A percentile compares a stretch with the other conserved stretches of the same genome.
phyloP scores from a whole-genome alignment of 1,140 invertebrate genomes.

The Whitmania pigra region DNA sequence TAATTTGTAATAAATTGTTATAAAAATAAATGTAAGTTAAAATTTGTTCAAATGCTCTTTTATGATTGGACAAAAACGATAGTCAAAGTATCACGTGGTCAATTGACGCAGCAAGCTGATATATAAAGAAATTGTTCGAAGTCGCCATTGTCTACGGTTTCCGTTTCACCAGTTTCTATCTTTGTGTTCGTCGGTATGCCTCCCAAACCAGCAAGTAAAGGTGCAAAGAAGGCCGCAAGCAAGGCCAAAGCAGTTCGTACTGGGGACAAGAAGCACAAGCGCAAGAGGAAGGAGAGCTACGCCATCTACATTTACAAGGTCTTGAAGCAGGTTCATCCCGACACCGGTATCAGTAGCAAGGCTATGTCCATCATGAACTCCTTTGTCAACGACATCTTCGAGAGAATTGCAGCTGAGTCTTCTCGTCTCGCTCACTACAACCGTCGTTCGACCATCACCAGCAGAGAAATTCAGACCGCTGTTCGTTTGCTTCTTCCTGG shows the following conservation, averaged over 20 bases:
- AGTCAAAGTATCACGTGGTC: too few relatives aligned
- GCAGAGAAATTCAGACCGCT: slow-evolving; percentile 52
- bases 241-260: slow-evolving; percentile 19
- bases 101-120: too few relatives aligned
- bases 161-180: too few relatives aligned
- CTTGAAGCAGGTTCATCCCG: slow-evolving; percentile 59
- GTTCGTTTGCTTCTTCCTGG: slow-evolving; percentile 51
- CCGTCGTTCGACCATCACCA: slow-evolving; percentile 45
- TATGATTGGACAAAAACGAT: too few relatives aligned
- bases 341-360: slow-evolving; percentile 52
- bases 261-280: slow-evolving; percentile 20
- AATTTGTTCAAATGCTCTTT: too few relatives aligned
- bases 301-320: slow-evolving; percentile 57
- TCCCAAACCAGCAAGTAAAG: slow-evolving; percentile 19
- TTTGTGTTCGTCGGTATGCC: slow-evolving; percentile 1
- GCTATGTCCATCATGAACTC: slow-evolving; percentile 40
- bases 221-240: slow-evolving; percentile 19
- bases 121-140: too few relatives aligned
- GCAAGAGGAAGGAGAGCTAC: slow-evolving; percentile 52
- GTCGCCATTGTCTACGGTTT: too few relatives aligned
- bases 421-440: slow-evolving; percentile 40
- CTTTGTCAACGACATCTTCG: slow-evolving; percentile 44
- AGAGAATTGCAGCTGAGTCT: slow-evolving; percentile 40
- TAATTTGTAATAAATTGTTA: too few relatives aligned
- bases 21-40: too few relatives aligned